Percentiles rank a stretch among this genome's conserved stretches.
These are phyloP conservation scores for Vicugna pacos DNA, from an alignment of 2,113 vertebrate genomes.

Conservation along the genomic window DNA sequence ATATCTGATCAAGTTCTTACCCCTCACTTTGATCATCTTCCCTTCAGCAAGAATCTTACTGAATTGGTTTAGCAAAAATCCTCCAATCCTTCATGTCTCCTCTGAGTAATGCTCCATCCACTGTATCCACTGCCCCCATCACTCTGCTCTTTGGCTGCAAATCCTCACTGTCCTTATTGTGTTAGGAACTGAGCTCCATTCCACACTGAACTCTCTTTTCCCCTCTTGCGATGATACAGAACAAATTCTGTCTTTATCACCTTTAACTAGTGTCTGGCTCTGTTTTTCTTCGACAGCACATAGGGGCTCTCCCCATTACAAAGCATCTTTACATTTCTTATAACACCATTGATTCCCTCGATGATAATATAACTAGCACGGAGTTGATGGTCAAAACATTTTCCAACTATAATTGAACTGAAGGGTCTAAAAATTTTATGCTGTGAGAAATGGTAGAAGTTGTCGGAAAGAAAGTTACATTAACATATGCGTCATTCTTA, in stretches of 20 bases:
- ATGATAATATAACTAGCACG: not conserved
- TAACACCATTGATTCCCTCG: not conserved
- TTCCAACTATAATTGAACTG: not conserved
- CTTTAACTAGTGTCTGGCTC: not conserved
- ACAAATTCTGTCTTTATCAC: not conserved
- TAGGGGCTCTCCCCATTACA: too few species aligned
- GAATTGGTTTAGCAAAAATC: conserved; percentile 1
- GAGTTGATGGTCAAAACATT: not conserved
- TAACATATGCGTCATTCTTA: not conserved
- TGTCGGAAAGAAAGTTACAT: not conserved
- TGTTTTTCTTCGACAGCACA: not conserved
- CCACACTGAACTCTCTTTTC: not conserved
- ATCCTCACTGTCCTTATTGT: not conserved
- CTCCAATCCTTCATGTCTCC: not conserved
- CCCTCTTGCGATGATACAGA: not conserved
- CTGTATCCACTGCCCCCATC: not conserved
- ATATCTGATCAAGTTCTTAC: not conserved
- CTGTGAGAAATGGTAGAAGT: not conserved
- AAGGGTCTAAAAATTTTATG: not conserved
- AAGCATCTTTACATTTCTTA: not conserved
- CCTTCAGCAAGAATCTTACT: not conserved
- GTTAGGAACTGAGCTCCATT: not conserved
- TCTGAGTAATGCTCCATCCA: not conserved
- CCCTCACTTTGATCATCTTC: not conserved
- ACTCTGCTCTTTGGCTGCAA: not conserved